Base-by-base conservation (phyloP, 2,888 invertebrate species). In the Pristionchus exspectatus region DNA sequence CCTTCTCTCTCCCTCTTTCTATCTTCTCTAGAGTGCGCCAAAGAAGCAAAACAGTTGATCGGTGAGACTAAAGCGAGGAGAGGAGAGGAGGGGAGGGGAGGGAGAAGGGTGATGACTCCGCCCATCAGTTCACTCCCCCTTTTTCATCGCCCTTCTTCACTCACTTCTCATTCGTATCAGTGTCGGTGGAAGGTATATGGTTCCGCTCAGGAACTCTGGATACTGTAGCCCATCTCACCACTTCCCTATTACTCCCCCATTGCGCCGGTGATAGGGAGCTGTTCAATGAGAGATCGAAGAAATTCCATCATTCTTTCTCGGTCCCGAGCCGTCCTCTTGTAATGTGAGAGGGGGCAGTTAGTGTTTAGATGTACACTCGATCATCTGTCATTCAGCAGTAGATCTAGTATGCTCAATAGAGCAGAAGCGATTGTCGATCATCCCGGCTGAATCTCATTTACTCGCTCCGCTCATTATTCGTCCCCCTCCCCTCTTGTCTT, bases 71-170 rank as follows among this genome's bases (percentile, higher is more conserved):
- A 54, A 81, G 81, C 44, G 81, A 14, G 27, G 27, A n/a, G 50
- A 18, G 33, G 81, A 81, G 81, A 27, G 27, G 81, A 27, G 27
- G 50, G 81, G 50, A 27, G n/a, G 44, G 24, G 21, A 2, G 33
- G n/a, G 72, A 38, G 30, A 38, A 21, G 63, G n/a, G 63, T n/a
- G 63, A n/a, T 63, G 81, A 50, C 81, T 81, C 81, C 81, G 81
- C 81, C 81, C 81, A n/a, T 44, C 81, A 50, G n/a, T 81, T 81
- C 81, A 81, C 81, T 54, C 50, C 74, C 50, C 50, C 81, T 50
- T 81, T 54, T 54, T 81, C 81, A 44, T 54, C 54, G 44, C 1
- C 74, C 27, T 38, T 44, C 44, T 10, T 50, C 81, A 12, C 81
- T 54, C 81, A 81, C 81, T 74, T 38, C 38, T 18, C 74, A 74